Conservation (phyloP, 1,140 invertebrate genomes). For the Ctenoplectra terminalis region DNA sequence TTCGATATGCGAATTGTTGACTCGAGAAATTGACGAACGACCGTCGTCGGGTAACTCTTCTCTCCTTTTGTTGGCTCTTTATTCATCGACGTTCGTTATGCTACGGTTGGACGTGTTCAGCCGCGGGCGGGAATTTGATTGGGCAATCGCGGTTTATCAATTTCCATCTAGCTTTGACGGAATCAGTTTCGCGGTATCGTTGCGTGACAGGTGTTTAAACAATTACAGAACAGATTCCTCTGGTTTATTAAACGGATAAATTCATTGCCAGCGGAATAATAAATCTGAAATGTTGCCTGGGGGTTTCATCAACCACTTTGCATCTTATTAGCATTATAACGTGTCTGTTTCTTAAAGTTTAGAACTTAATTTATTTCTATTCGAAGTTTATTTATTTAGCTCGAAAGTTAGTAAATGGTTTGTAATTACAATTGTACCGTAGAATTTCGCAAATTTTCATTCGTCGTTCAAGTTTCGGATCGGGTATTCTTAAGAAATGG, state of each 20-base stretch:
- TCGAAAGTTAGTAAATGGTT: no score
- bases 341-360: no score
- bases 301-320: background rate
- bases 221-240: slow-evolving; percentile 2
- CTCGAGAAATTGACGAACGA: slow-evolving; percentile 56
- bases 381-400: no score
- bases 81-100: background rate
- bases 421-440: no score
- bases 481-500: no score
- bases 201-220: slow-evolving; percentile 48
- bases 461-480: no score
- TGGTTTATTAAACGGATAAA: background rate
- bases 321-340: background rate
- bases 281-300: background rate
- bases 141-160: slow-evolving; percentile 17
- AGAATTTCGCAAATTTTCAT: no score
- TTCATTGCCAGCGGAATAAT: background rate
- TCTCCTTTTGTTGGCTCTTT: background rate
- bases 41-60: background rate
- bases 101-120: background rate
- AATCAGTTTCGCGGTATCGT: slow-evolving; percentile 37
- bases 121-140: slow-evolving; percentile 10
- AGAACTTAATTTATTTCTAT: no score
- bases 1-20: slow-evolving; percentile 52
- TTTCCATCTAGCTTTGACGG: background rate